Conservation (phyloP, 2,113 vertebrate species). For the Cathartes aura region DNA sequence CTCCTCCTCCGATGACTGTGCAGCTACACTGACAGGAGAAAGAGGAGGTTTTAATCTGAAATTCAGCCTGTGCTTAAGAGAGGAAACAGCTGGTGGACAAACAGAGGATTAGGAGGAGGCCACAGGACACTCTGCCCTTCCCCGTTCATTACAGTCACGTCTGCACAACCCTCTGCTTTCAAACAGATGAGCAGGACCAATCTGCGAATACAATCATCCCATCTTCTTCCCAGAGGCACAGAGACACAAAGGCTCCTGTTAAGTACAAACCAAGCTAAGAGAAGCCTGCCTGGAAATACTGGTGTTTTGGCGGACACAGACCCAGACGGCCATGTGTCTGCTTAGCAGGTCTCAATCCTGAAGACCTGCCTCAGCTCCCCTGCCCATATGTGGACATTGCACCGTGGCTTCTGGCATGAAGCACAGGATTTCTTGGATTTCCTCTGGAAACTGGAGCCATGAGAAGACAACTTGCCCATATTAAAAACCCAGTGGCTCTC, state of each 20-base stretch:
- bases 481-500: not conserved
- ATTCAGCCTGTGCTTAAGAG: not conserved
- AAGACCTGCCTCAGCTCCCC: not conserved
- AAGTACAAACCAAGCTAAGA: not conserved
- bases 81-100: not conserved
- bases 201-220: not conserved
- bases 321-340: not conserved
- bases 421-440: not conserved
- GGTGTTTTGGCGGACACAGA: not conserved
- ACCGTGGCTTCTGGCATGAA: not conserved
- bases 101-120: not conserved
- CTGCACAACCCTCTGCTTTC: not conserved
- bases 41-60: not conserved
- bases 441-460: not conserved
- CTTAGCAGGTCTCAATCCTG: not conserved
- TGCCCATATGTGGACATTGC: not conserved
- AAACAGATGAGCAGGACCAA: not conserved
- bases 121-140: not conserved
- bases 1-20: not conserved
- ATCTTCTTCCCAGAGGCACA: not conserved
- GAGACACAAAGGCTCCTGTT: not conserved
- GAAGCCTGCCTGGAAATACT: not conserved
- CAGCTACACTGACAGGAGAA: not conserved
- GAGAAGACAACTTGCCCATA: not conserved
- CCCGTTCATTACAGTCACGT: accelerated